Evolutionary conservation across 2,113 vertebrate genomes (phyloP).

Genomic region (Ibidorhyncha struthersii): DNA sequence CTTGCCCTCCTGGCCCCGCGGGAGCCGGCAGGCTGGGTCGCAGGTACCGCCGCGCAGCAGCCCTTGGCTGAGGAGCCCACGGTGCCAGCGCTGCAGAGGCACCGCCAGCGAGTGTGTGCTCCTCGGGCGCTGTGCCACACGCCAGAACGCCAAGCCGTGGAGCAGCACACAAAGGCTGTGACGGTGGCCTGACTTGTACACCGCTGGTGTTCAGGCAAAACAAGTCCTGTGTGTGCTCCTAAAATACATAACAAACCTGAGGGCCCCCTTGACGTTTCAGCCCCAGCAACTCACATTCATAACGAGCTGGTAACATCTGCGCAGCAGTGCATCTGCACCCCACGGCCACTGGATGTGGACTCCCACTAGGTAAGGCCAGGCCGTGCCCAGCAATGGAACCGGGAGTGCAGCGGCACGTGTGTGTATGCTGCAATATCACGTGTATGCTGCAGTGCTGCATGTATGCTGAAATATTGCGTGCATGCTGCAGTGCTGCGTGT

Average conservation of each 20-base stretch:
- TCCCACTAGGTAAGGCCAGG: accelerated
- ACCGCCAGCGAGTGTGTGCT: accelerated
- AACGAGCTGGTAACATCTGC: neutral
- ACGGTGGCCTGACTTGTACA: neutral
- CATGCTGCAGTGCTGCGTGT: no score
- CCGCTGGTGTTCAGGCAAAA: neutral
- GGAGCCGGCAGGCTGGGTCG: neutral
- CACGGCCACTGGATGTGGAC: no score
- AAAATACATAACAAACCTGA: neutral
- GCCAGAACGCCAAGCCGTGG: neutral
- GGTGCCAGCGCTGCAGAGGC: neutral
- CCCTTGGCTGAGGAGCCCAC: neutral
- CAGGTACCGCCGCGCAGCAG: neutral
- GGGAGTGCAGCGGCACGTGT: no score
- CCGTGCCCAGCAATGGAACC: accelerated
- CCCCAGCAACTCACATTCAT: neutral
- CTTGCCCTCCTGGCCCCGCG: neutral
- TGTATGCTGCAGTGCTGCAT: no score
- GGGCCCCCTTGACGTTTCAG: neutral
- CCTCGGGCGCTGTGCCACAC: neutral
- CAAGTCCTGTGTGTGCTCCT: neutral
- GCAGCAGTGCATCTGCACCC: neutral
- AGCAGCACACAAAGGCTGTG: neutral
- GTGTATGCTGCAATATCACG: no score
- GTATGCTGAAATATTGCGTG: no score